phyloP scores from a whole-genome alignment of 2,797 vertebrate species.

The Myotis daubentonii region DNA sequence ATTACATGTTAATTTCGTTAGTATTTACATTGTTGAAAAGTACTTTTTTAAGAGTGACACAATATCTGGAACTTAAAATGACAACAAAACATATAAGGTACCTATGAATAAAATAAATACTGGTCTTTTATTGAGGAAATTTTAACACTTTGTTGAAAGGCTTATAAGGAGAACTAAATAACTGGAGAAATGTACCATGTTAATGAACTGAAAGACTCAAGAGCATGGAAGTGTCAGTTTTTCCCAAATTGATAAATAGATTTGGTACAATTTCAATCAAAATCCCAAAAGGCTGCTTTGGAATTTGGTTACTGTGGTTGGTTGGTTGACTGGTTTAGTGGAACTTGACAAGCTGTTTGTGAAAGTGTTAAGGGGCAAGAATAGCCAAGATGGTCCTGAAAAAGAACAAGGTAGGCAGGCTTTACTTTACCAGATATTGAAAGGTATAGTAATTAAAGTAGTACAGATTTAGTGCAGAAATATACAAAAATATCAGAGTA shows the following conservation, averaged over 20 bases:
- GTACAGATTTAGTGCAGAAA: background rate
- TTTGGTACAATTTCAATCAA: background rate
- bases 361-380: background rate
- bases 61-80: constrained; percentile 22
- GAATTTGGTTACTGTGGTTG: background rate
- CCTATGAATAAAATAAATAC: background rate
- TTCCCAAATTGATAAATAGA: background rate
- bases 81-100: background rate
- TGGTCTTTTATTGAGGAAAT: background rate
- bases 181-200: background rate
- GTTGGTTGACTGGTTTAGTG: background rate
- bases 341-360: background rate
- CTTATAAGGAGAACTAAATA: background rate
- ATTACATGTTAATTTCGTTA: background rate
- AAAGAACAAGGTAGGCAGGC: background rate
- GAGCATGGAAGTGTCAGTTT: background rate
- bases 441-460: background rate
- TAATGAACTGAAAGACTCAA: background rate
- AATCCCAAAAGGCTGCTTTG: background rate
- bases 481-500: background rate
- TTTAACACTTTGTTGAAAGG: background rate
- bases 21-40: background rate
- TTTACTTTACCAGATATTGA: background rate
- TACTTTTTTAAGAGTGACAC: background rate
- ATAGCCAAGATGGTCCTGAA: background rate